These are phyloP conservation scores for Hydriomena furcata DNA, from an alignment of 2,888 invertebrate species.

Conservation along the genomic window DNA sequence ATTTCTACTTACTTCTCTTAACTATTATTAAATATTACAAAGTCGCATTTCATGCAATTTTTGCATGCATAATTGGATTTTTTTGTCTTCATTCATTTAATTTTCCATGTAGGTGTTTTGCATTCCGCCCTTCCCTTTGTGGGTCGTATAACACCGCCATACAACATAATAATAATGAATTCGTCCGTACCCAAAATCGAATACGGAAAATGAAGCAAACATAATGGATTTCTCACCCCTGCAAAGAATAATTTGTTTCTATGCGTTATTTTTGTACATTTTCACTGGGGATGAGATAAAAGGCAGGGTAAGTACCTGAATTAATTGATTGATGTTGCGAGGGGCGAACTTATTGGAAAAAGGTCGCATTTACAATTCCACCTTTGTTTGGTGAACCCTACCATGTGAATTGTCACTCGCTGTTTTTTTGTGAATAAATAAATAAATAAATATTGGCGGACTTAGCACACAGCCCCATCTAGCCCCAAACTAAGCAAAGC, in stretches of 20 bases:
- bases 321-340: conserved; percentile 63
- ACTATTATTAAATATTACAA: no score
- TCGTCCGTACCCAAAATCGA: conserved; percentile 21
- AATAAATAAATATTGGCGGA: no score
- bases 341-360: conserved; percentile 48
- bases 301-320: conserved; percentile 47
- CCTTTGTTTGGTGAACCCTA: conserved; percentile 38
- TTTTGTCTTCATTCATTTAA: no score
- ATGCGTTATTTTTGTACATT: conserved; percentile 32
- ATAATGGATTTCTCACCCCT: conserved; percentile 26
- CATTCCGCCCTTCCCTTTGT: conserved; percentile 8
- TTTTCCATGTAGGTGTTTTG: no score
- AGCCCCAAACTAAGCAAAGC: no score
- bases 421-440: not conserved
- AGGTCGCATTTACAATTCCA: conserved; percentile 52
- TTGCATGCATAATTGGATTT: no score
- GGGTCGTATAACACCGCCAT: conserved; percentile 2
- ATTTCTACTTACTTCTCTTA: no score
- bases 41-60: no score
- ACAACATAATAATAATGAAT: conserved; percentile 24
- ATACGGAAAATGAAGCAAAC: conserved; percentile 25
- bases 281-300: conserved; percentile 42
- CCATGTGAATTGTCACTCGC: conserved; percentile 22
- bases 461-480: no score
- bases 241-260: conserved; percentile 30